These are phyloP conservation scores for Sphaeramia orbicularis DNA, from an alignment of 2,797 vertebrate species.

Conservation along the genomic window DNA sequence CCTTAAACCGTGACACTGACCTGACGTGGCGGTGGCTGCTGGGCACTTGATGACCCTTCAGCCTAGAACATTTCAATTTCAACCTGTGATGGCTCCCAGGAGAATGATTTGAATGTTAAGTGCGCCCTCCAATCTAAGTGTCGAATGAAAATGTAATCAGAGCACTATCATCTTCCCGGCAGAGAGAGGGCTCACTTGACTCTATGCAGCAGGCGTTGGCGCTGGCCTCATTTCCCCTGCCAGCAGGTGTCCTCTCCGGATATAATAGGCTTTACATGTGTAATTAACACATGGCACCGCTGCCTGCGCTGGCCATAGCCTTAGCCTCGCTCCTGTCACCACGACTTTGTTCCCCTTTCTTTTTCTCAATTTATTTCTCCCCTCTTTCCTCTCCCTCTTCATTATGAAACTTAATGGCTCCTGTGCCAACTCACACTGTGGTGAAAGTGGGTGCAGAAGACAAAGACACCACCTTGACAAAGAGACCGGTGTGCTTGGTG, in stretches of 20 bases:
- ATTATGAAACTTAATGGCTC: conserved; percentile 66
- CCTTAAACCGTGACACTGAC: conserved; percentile 42
- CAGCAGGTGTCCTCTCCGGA: conserved; percentile 94
- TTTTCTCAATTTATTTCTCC: conserved; percentile 47
- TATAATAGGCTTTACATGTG: conserved; percentile 94
- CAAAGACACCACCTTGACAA: conserved; percentile 58
- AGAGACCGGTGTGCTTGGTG: conserved; percentile 43
- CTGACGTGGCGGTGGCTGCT: conserved; percentile 17
- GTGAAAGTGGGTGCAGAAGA: conserved; percentile 49
- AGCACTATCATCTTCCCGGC: conserved; percentile 86
- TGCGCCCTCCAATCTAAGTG: conserved; percentile 77
- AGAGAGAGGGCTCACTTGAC: conserved; percentile 80
- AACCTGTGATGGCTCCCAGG: conserved; percentile 80
- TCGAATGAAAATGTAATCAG: conserved; percentile 85
- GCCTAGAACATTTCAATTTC: conserved; percentile 82
- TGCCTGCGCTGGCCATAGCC: conserved; percentile 68
- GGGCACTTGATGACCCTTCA: conserved; percentile 73
- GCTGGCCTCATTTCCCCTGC: conserved; percentile 92
- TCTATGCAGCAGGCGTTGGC: conserved; percentile 83
- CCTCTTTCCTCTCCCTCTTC: conserved; percentile 52
- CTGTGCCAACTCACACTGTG: conserved; percentile 52
- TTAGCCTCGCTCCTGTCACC: conserved; percentile 65
- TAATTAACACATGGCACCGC: conserved; percentile 95
- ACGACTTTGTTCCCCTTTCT: conserved; percentile 57
- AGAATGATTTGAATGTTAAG: conserved; percentile 89